Evolutionary conservation across 2,888 invertebrate genomes (phyloP).

Genomic region (Metalampra italica): DNA sequence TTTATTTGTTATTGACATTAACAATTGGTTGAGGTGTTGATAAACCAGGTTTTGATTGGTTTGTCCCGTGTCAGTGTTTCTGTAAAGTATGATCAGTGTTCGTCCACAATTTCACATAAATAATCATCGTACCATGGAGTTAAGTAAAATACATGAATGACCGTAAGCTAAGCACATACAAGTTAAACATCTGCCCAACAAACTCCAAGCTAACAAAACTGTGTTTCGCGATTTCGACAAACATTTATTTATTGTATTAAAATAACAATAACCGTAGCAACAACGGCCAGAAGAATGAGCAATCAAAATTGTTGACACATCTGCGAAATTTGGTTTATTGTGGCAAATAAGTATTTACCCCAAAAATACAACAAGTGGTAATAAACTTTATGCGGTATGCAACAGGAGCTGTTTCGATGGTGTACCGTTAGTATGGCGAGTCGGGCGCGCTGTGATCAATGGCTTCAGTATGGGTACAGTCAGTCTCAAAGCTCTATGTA

Average conservation of each 20-base stretch:
- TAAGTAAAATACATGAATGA: too few species aligned
- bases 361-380: not conserved
- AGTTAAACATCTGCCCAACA: too few species aligned
- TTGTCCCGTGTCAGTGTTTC: too few species aligned
- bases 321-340: slow-evolving; percentile 14
- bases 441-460: not conserved
- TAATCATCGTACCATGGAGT: too few species aligned
- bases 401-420: not conserved
- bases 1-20: too few species aligned
- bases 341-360: not conserved
- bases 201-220: not conserved
- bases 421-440: not conserved
- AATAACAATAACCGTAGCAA: not conserved
- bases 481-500: too few species aligned
- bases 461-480: too few species aligned
- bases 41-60: too few species aligned
- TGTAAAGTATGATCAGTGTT: too few species aligned
- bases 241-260: not conserved
- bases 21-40: too few species aligned
- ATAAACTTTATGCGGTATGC: not conserved
- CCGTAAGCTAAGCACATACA: too few species aligned
- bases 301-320: slow-evolving; percentile 27
- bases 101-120: too few species aligned
- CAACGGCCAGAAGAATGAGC: not conserved
- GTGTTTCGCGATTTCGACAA: not conserved